Conservation (phyloP, 1,140 invertebrate species). For the Drosophila leontia region DNA sequence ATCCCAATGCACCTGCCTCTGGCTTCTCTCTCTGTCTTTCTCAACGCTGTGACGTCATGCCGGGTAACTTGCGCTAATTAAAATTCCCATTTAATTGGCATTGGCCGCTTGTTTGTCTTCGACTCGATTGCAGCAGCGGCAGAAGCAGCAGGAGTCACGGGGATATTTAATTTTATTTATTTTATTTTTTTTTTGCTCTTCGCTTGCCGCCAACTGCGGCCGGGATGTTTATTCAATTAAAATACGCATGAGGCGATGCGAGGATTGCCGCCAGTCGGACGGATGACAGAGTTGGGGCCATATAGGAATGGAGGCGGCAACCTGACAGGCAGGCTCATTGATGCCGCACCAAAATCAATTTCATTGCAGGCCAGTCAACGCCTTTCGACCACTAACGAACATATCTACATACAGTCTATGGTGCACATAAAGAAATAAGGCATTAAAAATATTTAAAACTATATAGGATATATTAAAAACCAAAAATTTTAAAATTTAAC, state of each 20-base stretch:
- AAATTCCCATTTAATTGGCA: conserved; percentile 83
- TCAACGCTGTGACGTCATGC: conserved; percentile 56
- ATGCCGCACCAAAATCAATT: conserved; percentile 75
- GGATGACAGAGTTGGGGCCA: conserved; percentile 43
- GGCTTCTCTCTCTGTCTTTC: conserved; percentile 1
- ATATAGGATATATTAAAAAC: background rate
- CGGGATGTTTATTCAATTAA: conserved; percentile 79
- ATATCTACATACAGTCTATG: conserved; percentile 21
- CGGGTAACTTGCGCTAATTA: conserved; percentile 77
- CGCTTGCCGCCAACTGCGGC: conserved; percentile 38
- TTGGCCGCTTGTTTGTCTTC: conserved; percentile 79
- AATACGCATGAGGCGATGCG: conserved; percentile 63
- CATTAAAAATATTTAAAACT: background rate
- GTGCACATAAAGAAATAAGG: background rate
- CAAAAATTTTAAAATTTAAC: too few species aligned
- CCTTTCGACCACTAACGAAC: conserved; percentile 64
- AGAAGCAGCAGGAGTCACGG: conserved; percentile 6
- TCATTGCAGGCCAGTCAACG: conserved; percentile 78
- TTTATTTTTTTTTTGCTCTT: conserved; percentile 26
- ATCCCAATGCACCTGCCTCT: conserved; percentile 21
- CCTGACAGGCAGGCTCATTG: conserved; percentile 68
- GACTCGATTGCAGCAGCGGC: conserved; percentile 58
- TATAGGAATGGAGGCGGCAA: conserved; percentile 47
- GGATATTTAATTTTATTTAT: conserved; percentile 49
- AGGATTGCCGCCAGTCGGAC: conserved; percentile 36